A percentile compares a stretch with the other conserved stretches of the same genome.
Evolutionary conservation across 2,888 invertebrate species (phyloP).

Genomic region (Aphelenchoides bicaudatus): DNA sequence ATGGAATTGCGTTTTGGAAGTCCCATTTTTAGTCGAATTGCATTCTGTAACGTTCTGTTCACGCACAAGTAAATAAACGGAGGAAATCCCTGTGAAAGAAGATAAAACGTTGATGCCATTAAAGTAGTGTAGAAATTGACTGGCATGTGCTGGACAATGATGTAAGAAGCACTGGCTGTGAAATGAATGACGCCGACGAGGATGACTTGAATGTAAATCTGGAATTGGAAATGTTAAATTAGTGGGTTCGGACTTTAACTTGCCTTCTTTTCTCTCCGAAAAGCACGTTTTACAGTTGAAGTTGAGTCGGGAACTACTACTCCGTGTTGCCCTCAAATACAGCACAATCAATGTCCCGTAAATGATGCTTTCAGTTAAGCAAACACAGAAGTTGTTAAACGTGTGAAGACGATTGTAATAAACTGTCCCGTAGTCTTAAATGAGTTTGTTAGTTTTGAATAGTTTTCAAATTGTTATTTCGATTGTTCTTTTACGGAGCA

Average conservation of each 20-base stretch:
- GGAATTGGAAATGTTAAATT: no score
- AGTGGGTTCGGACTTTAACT: no score
- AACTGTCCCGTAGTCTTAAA: background rate
- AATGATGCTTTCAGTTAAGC: background rate
- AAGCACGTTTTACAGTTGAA: no score
- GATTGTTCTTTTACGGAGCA: no score
- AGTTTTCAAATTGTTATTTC: no score
- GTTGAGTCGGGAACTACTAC: no score
- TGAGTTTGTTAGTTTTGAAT: no score
- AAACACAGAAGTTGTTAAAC: background rate
- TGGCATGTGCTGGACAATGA: background rate
- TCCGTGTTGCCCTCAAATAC: background rate
- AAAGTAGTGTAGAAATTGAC: background rate
- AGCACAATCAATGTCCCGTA: constrained; percentile 2
- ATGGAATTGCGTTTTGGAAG: no score
- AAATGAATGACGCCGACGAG: background rate
- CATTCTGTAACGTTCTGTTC: background rate
- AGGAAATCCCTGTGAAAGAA: background rate
- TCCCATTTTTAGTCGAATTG: no score
- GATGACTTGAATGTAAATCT: constrained; percentile 2
- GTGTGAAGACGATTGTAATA: background rate
- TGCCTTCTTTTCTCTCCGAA: no score
- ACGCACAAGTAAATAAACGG: background rate
- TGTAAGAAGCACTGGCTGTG: background rate
- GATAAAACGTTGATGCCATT: background rate